Evolutionary conservation across 2,888 invertebrate species (phyloP), one percentile per base, ranked within the genome.

Genomic region (Synergus umbraculus): DNA sequence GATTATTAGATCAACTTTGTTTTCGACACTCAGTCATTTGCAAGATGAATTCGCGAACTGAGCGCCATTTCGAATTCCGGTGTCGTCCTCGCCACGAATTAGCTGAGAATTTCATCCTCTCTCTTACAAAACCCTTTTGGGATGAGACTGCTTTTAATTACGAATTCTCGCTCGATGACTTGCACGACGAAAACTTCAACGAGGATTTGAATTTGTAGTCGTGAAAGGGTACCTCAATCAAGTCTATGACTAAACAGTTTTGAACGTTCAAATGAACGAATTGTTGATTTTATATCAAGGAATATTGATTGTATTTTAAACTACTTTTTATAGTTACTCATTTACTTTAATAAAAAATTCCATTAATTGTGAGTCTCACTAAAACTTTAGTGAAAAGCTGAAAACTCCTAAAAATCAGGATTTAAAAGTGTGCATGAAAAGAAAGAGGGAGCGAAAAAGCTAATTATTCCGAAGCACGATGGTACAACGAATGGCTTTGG

Each of bases 111-210:
- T 81, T 79, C 79, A 67, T 18, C 60, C 63, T 64, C 67, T 67
- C 83, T 54, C 37, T 15, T 46, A 37, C n/a, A 79, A 84, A 83
- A 83, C 79, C 81, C 79, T 77, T 81, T 80, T 76, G 66, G 77
- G 58, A 81, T 80, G 76, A 78, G 46, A 77, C 58, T 76, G 79
- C 83, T 83, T 85, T 82, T 87, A 87, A 87, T 87, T 86, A 85
- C 86, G 81, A 86, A 87, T 85, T 87, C 86, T 83, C 85, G 79
- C 58, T 83, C 84, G 83, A 83, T 87, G 84, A 86, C 85, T 85
- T 84, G 82, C 78, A 73, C 73, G 54, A 73, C 9, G 29, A 41
- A 73, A 73, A 73, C 54, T 73, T 73, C 9, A n/a, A 54, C 73
- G 54, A 73, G 37, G 37, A n/a, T 73, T 73, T 41, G 29, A 46